Evolutionary conservation across 1,140 invertebrate species (phyloP), one percentile per base, ranked within the genome.

Genomic region (Mesaphorura yosii): DNA sequence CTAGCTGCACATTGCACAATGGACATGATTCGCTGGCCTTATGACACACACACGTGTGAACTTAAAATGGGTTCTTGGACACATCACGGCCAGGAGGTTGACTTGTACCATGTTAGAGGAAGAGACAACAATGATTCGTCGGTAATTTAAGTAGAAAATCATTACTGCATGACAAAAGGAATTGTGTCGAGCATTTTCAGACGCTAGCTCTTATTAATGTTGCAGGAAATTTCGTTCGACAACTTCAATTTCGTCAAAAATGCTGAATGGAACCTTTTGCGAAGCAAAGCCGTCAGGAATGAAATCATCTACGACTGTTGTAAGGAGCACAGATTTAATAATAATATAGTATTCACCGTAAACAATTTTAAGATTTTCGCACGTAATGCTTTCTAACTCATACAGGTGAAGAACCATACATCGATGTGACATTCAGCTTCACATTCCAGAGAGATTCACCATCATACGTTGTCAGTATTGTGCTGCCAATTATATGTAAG

Each of bases 21-120:
- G n/a, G 76, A 84, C 66, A 68, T 86, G 40, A 71, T 71, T 20
- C 70, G 75, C 26, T 86, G 82, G 80, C 84, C 83, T 0, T 82
- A 78, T 55, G 83, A 86, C 65, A 71, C 68, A n/a, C 83, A 87
- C 62, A 70, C 64, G 0, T 88, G 84, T 63, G 63, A 62, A 3
- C 60, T 86, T 1, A 74, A 72, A 53, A 70, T 86, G 17, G 82
- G 81, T 2, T 81, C 79, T 0, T 82, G 79, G 79, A 79, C 81
- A 2, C 79, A 82, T 58, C 70, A 76, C 62, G 79, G 78, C 1
- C 71, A 76, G 40, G 74, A 81, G 61, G 70, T 84, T 19, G 75
- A 83, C 14, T 50, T 58, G 26, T 14, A 47, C 31, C 38, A 48
- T 19, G 19, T 48, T 20, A 12, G 44, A 19, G 19, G 26, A 27